Conservation (phyloP, 2,888 invertebrate genomes). For the Andrena bicolor region DNA sequence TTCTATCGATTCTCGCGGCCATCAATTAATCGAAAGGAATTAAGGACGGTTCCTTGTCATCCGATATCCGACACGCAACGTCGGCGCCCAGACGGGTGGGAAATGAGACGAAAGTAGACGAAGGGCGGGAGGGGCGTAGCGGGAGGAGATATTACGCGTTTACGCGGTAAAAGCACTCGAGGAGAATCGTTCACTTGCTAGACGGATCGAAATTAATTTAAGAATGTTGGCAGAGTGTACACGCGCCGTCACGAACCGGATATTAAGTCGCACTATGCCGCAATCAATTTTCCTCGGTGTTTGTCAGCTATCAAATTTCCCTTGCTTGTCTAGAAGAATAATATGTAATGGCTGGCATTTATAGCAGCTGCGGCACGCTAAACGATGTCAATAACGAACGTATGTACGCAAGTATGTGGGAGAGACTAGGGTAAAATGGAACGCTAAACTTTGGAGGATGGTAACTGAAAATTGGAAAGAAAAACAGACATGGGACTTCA, state of each 20-base stretch:
- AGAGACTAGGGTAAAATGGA: too few species aligned
- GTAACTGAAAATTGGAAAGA: too few species aligned
- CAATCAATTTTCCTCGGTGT: conserved; percentile 66
- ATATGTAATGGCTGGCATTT: conserved; percentile 22
- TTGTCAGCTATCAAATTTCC: conserved; percentile 72
- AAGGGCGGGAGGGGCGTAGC: background rate
- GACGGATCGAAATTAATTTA: conserved; percentile 68
- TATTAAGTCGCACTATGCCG: conserved; percentile 71
- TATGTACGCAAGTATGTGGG: background rate
- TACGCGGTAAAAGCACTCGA: conserved; percentile 8
- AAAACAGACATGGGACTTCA: too few species aligned
- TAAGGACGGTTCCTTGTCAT: conserved; percentile 14
- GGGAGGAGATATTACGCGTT: background rate
- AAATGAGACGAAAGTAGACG: background rate
- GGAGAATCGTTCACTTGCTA: conserved; percentile 16
- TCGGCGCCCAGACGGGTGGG: too few species aligned
- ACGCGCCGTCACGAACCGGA: conserved; percentile 71
- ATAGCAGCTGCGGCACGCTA: background rate
- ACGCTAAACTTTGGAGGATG: too few species aligned
- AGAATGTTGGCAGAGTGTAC: conserved; percentile 62
- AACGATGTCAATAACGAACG: background rate
- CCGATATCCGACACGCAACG: background rate
- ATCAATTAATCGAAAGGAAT: conserved; percentile 12
- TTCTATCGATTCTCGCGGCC: background rate
- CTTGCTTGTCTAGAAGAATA: conserved; percentile 9